These are phyloP conservation scores for Nematolebias whitei DNA, from an alignment of 2,113 vertebrate species.

Conservation along the genomic window DNA sequence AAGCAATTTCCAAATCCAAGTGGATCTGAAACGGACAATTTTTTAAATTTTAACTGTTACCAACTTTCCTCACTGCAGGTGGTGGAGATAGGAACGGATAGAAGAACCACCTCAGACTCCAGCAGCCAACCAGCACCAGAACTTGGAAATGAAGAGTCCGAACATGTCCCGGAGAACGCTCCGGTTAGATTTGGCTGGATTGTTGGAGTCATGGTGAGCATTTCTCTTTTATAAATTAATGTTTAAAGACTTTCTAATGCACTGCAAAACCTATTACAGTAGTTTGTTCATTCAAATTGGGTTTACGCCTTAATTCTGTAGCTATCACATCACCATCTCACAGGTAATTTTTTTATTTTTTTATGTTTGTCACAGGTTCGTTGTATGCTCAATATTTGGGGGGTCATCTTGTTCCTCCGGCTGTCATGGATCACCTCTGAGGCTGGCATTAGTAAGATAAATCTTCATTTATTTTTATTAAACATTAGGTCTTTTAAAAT, in stretches of 20 bases:
- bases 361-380: constrained; percentile 63
- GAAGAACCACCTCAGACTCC: constrained; percentile 7
- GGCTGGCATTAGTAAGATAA: constrained; percentile 75
- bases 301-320: too few species aligned
- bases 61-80: constrained; percentile 25
- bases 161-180: not conserved
- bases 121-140: constrained; percentile 22
- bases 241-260: too few species aligned
- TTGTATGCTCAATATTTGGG: constrained; percentile 82
- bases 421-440: constrained; percentile 81
- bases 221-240: not conserved
- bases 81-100: constrained; percentile 24
- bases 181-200: constrained; percentile 77
- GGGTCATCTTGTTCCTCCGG: constrained; percentile 78
- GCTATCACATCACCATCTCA: not conserved
- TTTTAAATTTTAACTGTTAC: not conserved
- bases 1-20: too few species aligned
- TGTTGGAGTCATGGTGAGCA: constrained; percentile 76
- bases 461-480: not conserved
- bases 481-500: not conserved
- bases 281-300: too few species aligned
- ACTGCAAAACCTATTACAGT: too few species aligned
- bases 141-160: constrained; percentile 13
- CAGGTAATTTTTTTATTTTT: not conserved
- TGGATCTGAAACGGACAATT: too few species aligned